These are phyloP conservation scores for Dendrolimus punctatus DNA, from an alignment of 1,140 invertebrate genomes.

Conservation along the genomic window DNA sequence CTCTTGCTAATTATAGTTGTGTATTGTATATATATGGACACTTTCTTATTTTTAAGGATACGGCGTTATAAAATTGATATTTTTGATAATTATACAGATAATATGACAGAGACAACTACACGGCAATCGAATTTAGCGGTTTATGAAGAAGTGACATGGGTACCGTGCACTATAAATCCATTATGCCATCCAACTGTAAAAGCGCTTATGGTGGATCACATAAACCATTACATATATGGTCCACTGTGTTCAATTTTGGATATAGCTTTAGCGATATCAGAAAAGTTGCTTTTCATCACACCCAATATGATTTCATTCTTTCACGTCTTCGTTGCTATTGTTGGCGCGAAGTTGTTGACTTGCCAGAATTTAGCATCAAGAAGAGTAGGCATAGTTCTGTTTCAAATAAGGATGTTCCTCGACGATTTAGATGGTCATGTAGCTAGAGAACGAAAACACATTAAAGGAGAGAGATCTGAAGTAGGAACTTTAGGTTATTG, in stretches of 20 bases:
- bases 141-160: slow-evolving; percentile 74
- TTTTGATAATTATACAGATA: slow-evolving; percentile 20
- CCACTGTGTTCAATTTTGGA: slow-evolving; percentile 79
- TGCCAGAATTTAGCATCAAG: slow-evolving; percentile 78
- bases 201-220: slow-evolving; percentile 81
- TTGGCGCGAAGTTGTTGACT: slow-evolving; percentile 79
- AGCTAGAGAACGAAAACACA: slow-evolving; percentile 78
- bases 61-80: slow-evolving; percentile 46
- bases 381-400: slow-evolving; percentile 79
- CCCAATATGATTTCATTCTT: slow-evolving; percentile 85
- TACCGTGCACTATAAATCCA: slow-evolving; percentile 80
- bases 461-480: slow-evolving; percentile 80
- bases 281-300: slow-evolving; percentile 76
- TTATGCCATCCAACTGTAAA: slow-evolving; percentile 84
- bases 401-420: slow-evolving; percentile 83
- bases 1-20: slow-evolving; percentile 33
- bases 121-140: slow-evolving; percentile 11
- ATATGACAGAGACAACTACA: not conserved
- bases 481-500: slow-evolving; percentile 81
- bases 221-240: slow-evolving; percentile 84
- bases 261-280: slow-evolving; percentile 75
- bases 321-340: slow-evolving; percentile 80
- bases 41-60: slow-evolving; percentile 51
- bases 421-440: slow-evolving; percentile 88
- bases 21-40: slow-evolving; percentile 58